Evolutionary conservation across 2,113 vertebrate species (phyloP).

Genomic region (Megaceryle maxima): DNA sequence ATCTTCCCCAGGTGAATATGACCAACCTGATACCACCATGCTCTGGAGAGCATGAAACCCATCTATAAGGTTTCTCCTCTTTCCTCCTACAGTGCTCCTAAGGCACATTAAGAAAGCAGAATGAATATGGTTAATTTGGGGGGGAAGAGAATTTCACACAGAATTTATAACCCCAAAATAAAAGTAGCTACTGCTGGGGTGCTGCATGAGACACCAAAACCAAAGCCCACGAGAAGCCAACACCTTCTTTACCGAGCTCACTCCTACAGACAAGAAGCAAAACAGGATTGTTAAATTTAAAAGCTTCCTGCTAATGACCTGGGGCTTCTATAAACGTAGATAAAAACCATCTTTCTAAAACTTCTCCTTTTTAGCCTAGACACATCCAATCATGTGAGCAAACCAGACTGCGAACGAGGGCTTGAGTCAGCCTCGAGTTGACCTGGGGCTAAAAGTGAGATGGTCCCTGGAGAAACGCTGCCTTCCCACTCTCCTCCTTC

Average conservation of each 20-base stretch:
- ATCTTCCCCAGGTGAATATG: background rate
- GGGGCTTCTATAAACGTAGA: background rate
- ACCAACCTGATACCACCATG: background rate
- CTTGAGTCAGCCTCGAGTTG: background rate
- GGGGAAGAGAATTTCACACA: background rate
- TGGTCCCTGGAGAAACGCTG: background rate
- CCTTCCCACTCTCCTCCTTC: background rate
- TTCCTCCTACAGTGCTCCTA: background rate
- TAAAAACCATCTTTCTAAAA: background rate
- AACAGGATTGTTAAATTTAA: conserved; percentile 17
- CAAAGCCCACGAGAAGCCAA: background rate
- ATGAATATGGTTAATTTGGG: background rate
- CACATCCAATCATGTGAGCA: background rate
- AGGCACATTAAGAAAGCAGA: background rate
- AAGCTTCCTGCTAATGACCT: conserved; percentile 35
- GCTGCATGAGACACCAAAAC: background rate
- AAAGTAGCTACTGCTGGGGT: background rate
- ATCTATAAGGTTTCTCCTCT: background rate
- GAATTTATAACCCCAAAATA: background rate
- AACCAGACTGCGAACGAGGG: background rate
- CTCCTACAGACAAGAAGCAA: background rate
- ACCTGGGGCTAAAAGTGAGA: background rate
- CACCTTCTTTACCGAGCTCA: background rate
- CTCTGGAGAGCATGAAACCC: background rate
- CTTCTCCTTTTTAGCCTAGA: background rate